Conservation (phyloP, 2,797 vertebrate species). For the Schizopygopsis malacanthus region DNA sequence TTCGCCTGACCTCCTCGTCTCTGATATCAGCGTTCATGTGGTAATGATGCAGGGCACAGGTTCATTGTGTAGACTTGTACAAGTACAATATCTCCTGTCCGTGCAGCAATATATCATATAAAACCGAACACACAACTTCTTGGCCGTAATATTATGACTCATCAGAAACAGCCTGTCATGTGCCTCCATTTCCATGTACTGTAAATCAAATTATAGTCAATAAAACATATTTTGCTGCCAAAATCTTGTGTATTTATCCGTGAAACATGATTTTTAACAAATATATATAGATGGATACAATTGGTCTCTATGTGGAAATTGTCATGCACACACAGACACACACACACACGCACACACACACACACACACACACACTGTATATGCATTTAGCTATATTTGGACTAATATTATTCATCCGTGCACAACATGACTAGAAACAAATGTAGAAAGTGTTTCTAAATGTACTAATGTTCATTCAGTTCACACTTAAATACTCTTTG, state of each 20-base stretch:
- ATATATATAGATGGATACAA: no score
- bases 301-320: no score
- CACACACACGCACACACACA: no score
- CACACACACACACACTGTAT: no score
- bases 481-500: no score
- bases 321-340: no score
- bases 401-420: no score
- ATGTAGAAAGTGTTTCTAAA: no score
- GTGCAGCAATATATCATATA: not conserved
- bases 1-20: slow-evolving; percentile 56
- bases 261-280: no score
- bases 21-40: slow-evolving; percentile 52
- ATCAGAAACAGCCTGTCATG: not conserved
- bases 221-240: not conserved
- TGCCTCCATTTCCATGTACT: not conserved
- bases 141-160: not conserved
- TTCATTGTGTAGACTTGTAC: slow-evolving; percentile 22
- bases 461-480: no score
- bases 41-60: not conserved
- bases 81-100: not conserved
- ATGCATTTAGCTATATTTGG: no score
- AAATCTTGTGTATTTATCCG: not conserved
- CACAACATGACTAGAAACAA: no score
- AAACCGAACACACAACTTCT: not conserved
- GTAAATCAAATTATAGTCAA: not conserved